These are phyloP conservation scores for Damaliscus lunatus DNA, from an alignment of 2,113 vertebrate species.

Conservation along the genomic window DNA sequence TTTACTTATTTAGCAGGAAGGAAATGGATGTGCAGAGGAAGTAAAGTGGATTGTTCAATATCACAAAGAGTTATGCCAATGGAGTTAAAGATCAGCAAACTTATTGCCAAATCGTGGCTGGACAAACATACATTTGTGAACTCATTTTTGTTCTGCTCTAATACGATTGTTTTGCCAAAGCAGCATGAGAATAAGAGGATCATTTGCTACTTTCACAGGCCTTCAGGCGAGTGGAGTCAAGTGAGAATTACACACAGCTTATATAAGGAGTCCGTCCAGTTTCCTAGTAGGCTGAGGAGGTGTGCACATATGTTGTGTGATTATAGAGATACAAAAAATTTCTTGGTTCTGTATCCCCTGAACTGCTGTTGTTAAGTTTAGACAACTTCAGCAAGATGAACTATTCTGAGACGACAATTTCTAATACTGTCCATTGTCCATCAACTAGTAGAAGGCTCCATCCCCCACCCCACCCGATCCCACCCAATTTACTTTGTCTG, in stretches of 20 bases:
- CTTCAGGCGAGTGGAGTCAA: not conserved
- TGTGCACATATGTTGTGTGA: not conserved
- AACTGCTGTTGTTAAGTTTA: not conserved
- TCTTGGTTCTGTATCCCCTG: not conserved
- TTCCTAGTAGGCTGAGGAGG: not conserved
- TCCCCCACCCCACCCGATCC: rapidly evolving
- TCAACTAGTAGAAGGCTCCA: not conserved
- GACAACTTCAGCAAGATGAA: not conserved
- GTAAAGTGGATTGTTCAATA: not conserved
- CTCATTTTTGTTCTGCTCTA: not conserved
- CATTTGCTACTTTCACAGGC: not conserved
- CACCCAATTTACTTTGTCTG: not conserved
- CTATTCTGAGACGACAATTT: not conserved
- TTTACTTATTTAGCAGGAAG: not conserved
- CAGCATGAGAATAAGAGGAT: not conserved
- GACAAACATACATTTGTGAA: not conserved
- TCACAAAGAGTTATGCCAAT: not conserved
- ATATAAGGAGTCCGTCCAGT: not conserved
- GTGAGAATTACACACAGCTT: not conserved
- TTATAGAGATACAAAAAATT: not conserved
- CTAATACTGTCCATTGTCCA: not conserved
- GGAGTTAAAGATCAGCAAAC: not conserved
- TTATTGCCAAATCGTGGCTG: not conserved
- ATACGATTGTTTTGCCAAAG: not conserved
- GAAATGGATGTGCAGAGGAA: not conserved